Conservation (phyloP, 37 sponge, comb jelly and placozoan species). For the Spongia lamella region DNA sequence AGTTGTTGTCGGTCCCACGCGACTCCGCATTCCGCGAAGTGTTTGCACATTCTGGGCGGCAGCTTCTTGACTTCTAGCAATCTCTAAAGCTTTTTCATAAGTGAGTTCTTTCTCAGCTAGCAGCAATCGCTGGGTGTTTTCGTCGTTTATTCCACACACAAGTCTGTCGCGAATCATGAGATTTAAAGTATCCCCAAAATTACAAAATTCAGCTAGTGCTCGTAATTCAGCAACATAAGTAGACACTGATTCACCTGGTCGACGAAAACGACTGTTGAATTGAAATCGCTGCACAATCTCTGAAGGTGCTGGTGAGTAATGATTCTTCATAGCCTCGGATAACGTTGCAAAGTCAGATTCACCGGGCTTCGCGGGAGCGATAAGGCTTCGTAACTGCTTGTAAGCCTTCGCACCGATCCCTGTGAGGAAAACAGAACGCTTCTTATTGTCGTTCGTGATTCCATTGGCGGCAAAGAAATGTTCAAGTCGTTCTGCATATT, state of each 20-base stretch:
- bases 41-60: neutral
- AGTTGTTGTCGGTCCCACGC: too few relatives aligned
- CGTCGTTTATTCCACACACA: conserved; percentile 4
- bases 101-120: neutral
- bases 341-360: neutral
- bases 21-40: too few relatives aligned
- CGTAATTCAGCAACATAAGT: conserved; percentile 4
- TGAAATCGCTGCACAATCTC: conserved; percentile 15
- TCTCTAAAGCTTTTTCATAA: conserved; percentile 1
- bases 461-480: conserved; percentile 1
- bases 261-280: neutral
- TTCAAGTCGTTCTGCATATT: neutral
- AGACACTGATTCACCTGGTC: conserved; percentile 5
- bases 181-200: neutral
- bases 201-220: neutral
- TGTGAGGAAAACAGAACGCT: neutral
- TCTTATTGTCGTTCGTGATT: neutral
- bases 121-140: neutral
- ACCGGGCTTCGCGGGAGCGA: conserved; percentile 15
- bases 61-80: neutral
- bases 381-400: neutral
- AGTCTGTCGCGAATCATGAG: conserved; percentile 11
- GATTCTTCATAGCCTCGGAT: neutral
- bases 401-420: neutral
- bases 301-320: neutral